Base-by-base conservation (phyloP, 2,888 invertebrate genomes). In the Dyspetes luteomarginatus region DNA sequence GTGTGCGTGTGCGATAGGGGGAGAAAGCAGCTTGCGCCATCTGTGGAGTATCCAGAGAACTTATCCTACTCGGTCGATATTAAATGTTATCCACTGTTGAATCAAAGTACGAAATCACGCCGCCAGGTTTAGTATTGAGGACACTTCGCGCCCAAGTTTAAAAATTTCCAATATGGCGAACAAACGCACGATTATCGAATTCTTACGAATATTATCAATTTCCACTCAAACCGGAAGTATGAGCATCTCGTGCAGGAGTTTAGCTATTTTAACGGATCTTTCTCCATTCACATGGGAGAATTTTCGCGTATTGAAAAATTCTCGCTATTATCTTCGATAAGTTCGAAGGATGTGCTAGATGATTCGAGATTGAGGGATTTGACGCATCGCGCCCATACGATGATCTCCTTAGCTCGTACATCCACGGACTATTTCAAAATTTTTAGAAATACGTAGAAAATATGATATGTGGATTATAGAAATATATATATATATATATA, bases 391-490 rank as follows among this genome's bases (percentile, higher is more conserved):
- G 24, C 56, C 56, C 62, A 48, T 17, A 81, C 19, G 15, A 68
- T 73, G 55, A 81, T 72, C 50, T 76, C 68, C 19, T 76, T 77
- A 9, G 19, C 73, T 30, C 77, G 68, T 15, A 81, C 58, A 17
- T 81, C 64, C 67, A 52, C 60, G 2, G 81, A 77, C 81, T 81
- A 36, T 72, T 55, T 72, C 43, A 3, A 17, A 15, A 26, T 28
- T 30, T 28, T 41, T n/a, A 83, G 9, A 62, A 77, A 67, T 82
- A 84, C n/a, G 26, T 56, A 78, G 24, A 72, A 36, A 48, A 67
- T 56, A 17, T 65, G 36, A 55, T 24, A 69, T n/a, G n/a, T n/a
- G 43, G 56, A 52, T 55, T 43, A 30, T 17, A 12, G 15, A 69
- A 30, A 43, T n/a, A 43, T 5, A n/a, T 26, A n/a, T 64, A 43